These are phyloP conservation scores for Rosalia funebris DNA, from an alignment of 2,888 invertebrate species.

Conservation along the genomic window DNA sequence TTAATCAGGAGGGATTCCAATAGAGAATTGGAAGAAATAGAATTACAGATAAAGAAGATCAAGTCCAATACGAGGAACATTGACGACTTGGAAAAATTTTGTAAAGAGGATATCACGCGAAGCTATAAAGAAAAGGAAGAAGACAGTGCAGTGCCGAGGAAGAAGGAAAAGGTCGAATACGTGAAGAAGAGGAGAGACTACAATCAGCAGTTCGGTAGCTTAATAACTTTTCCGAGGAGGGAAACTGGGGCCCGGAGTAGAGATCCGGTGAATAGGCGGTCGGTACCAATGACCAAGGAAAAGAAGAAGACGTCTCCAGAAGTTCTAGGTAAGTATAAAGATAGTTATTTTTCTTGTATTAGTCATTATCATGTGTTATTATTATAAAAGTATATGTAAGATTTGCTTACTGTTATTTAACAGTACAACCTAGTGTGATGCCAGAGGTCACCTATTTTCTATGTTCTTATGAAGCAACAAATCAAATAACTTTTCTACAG, in stretches of 20 bases:
- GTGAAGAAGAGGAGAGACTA: constrained; percentile 61
- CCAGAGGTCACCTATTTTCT: too few species aligned
- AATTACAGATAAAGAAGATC: constrained; percentile 53
- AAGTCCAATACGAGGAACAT: constrained; percentile 54
- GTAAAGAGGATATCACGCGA: constrained; percentile 61
- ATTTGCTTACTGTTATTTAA: too few species aligned
- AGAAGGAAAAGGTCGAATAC: constrained; percentile 67
- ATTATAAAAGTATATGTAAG: too few species aligned
- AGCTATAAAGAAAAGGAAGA: constrained; percentile 62
- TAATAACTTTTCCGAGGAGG: constrained; percentile 59
- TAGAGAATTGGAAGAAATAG: constrained; percentile 55
- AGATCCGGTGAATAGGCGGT: constrained; percentile 58
- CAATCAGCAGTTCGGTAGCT: constrained; percentile 61
- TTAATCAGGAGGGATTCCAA: constrained; percentile 56
- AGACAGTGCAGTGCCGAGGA: constrained; percentile 64
- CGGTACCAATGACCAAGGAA: constrained; percentile 61
- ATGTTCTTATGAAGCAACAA: too few species aligned
- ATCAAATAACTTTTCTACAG: too few species aligned
- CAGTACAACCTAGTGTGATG: too few species aligned
- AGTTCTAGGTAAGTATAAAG: constrained; percentile 59
- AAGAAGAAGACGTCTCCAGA: constrained; percentile 64
- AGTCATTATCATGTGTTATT: too few species aligned
- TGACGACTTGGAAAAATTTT: constrained; percentile 58
- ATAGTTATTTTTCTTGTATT: too few species aligned
- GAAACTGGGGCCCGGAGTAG: constrained; percentile 54